phyloP scores from a whole-genome alignment of 2,888 invertebrate species.

The Syrista parreyssii region DNA sequence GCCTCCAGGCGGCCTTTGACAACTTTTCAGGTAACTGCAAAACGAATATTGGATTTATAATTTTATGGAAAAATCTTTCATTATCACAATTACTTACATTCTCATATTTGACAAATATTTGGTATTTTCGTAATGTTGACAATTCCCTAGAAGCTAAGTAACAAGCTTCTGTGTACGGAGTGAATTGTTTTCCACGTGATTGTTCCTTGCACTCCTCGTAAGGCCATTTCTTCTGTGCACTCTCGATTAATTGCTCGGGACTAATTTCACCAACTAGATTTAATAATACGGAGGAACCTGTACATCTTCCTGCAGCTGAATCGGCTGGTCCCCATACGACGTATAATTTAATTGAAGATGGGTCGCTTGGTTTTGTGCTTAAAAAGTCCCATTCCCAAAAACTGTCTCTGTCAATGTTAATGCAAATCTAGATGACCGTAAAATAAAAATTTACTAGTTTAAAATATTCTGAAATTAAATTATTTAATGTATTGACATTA shows the following conservation, averaged over 20 bases:
- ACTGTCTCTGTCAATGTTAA: constrained; percentile 49
- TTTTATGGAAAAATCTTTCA: background rate
- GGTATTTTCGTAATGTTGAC: constrained; percentile 57
- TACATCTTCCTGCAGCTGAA: constrained; percentile 54
- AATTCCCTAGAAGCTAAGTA: constrained; percentile 59
- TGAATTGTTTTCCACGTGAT: constrained; percentile 39
- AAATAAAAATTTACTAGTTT: background rate
- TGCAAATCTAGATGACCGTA: constrained; percentile 44
- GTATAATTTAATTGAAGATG: constrained; percentile 45
- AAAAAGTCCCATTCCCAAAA: constrained; percentile 60
- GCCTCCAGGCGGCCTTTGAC: constrained; percentile 41
- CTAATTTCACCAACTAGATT: constrained; percentile 55
- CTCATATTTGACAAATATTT: constrained; percentile 42
- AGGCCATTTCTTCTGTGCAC: constrained; percentile 50
- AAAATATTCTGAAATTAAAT: background rate
- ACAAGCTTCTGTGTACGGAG: constrained; percentile 58
- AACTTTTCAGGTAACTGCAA: constrained; percentile 50
- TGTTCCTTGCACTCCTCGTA: constrained; percentile 52
- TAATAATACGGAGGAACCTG: constrained; percentile 49
- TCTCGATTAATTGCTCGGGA: constrained; percentile 45
- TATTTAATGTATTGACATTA: constrained; percentile 21
- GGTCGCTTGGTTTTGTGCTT: constrained; percentile 50
- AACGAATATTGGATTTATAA: constrained; percentile 9
- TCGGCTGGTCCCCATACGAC: constrained; percentile 53
- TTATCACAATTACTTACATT: constrained; percentile 44